Conservation (phyloP, 92 coral and sea anemone genomes). For the Epizoanthus scotinus region DNA sequence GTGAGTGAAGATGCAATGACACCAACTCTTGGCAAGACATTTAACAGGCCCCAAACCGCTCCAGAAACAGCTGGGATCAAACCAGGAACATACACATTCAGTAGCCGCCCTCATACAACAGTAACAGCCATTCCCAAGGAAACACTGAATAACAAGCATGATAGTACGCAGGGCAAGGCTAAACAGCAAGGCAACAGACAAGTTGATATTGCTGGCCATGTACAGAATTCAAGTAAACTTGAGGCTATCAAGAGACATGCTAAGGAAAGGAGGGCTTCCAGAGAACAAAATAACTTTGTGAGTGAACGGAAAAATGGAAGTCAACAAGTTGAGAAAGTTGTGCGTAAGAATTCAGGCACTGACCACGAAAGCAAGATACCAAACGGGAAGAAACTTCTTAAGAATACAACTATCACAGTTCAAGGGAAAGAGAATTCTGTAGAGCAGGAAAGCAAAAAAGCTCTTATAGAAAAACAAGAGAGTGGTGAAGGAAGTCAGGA, state of each 20-base stretch:
- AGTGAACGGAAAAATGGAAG: constrained; percentile 6
- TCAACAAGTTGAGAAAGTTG: background rate
- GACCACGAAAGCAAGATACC: constrained; percentile 25
- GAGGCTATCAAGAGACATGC: constrained; percentile 21
- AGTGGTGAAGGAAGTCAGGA: constrained; percentile 5
- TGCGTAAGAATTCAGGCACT: background rate
- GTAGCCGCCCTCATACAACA: constrained; percentile 61
- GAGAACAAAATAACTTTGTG: constrained; percentile 14
- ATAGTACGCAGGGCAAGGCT: constrained; percentile 11
- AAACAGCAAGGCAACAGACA: constrained; percentile 13
- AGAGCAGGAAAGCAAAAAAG: constrained; percentile 27
- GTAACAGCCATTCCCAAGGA: constrained; percentile 19
- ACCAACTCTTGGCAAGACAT: background rate
- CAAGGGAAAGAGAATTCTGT: constrained; percentile 17
- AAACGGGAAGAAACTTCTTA: constrained; percentile 23
- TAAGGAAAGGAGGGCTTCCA: constrained; percentile 4
- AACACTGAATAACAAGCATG: background rate
- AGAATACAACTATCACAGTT: constrained; percentile 23
- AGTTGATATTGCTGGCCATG: background rate
- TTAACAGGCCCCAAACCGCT: constrained; percentile 35
- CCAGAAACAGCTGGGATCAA: constrained; percentile 63
- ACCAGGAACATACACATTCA: constrained; percentile 88
- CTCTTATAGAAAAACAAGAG: constrained; percentile 8
- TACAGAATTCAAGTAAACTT: constrained; percentile 20
- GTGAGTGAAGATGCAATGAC: constrained; percentile 21